These are phyloP conservation scores for Tragulus kanchil DNA, from an alignment of 2,113 vertebrate genomes.

Conservation along the genomic window DNA sequence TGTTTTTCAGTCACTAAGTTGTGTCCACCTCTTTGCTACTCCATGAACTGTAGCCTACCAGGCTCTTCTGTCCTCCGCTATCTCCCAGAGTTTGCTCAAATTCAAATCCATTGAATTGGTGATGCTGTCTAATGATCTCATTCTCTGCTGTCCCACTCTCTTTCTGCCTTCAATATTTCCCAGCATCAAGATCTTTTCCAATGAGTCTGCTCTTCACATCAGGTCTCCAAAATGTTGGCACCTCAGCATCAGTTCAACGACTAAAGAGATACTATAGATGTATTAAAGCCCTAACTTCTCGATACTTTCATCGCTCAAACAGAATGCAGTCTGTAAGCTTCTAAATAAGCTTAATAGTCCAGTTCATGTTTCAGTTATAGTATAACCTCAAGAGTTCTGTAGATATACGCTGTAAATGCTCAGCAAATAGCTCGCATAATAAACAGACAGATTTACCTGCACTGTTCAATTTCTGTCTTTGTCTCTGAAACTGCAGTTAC, in stretches of 20 bases:
- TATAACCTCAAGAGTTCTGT: not conserved
- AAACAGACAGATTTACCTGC: not conserved
- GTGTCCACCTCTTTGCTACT: not conserved
- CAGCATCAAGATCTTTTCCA: not conserved
- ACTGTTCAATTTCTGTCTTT: not conserved
- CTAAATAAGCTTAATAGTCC: not conserved
- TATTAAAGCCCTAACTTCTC: not conserved
- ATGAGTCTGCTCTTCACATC: not conserved
- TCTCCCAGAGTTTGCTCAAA: not conserved
- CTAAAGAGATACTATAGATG: not conserved
- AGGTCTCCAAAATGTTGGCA: not conserved
- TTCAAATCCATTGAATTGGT: not conserved
- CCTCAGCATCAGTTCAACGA: not conserved
- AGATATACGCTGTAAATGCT: not conserved
- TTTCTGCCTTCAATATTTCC: not conserved
- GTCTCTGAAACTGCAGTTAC: not conserved
- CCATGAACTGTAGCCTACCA: not conserved
- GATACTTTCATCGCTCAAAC: too few relatives aligned
- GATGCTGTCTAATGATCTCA: not conserved
- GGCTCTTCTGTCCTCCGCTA: not conserved
- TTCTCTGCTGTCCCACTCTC: not conserved
- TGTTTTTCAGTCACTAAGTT: not conserved
- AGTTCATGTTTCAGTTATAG: not conserved
- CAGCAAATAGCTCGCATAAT: not conserved
- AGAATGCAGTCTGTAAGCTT: not conserved